Evolutionary conservation across 2,797 vertebrate species (phyloP).

Genomic region (Eulemur rubriventer): DNA sequence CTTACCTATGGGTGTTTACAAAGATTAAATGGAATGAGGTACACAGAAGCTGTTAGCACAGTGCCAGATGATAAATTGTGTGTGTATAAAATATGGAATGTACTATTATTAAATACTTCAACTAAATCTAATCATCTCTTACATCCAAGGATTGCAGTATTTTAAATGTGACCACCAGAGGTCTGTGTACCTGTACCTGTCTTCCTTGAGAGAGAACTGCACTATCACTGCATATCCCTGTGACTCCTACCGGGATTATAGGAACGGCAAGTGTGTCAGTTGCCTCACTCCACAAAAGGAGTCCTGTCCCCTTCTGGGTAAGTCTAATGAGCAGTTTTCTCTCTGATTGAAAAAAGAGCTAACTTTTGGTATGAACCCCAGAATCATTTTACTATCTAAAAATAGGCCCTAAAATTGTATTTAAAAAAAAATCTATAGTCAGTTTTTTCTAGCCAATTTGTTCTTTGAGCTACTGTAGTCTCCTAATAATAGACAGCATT

Average conservation of each 20-base stretch:
- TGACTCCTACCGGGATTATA: slow-evolving; percentile 91
- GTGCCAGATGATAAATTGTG: not conserved
- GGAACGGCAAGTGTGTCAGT: slow-evolving; percentile 90
- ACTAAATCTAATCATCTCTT: not conserved
- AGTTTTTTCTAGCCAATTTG: slow-evolving; percentile 17
- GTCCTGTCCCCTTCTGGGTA: slow-evolving; percentile 93
- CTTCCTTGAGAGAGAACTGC: slow-evolving; percentile 91
- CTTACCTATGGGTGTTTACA: not conserved
- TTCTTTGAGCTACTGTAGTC: not conserved
- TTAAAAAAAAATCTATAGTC: not conserved
- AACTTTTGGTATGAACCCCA: not conserved
- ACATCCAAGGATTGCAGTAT: slow-evolving; percentile 89
- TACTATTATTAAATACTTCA: not conserved
- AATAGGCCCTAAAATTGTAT: not conserved
- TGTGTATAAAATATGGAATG: no score
- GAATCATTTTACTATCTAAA: slow-evolving; percentile 8
- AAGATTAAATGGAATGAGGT: not conserved
- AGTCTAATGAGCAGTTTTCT: slow-evolving; percentile 46
- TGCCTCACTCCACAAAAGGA: slow-evolving; percentile 87
- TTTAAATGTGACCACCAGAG: slow-evolving; percentile 98
- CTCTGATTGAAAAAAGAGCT: not conserved
- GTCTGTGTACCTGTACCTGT: slow-evolving; percentile 92
- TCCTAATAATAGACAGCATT: not conserved
- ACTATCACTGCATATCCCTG: slow-evolving; percentile 92
- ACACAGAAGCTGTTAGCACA: not conserved